Evolutionary conservation across 2,113 vertebrate species (phyloP), one percentile per base, ranked within the genome.

Genomic region (Ailuropoda melanoleuca): DNA sequence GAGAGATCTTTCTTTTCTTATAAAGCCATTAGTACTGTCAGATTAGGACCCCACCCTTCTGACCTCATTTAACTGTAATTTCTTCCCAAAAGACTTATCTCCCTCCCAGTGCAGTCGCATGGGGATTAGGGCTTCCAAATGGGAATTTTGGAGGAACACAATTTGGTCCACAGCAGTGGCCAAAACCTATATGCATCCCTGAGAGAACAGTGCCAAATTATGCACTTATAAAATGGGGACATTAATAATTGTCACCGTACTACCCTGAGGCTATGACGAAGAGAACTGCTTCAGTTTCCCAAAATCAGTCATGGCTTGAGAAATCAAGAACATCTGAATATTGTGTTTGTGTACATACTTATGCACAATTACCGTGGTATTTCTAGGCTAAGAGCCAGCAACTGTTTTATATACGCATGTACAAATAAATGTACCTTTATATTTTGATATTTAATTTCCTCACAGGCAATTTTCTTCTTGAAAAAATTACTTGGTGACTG

Each of bases 391-490:
- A 75, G 50, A 53, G 43, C 96, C 70, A 90, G 83, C 86, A 95
- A 86, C 12, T 19, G 43, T 89, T 97, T 94, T 92, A 90, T 53
- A 43, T 74, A 64, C 53, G 50, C 64, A 83, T 34, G 17, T 4
- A 95, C 48, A 94, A 75, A 96, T 60, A 96, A 82, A 86, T 50
- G 6, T 43, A 58, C 48, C 64, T 95, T 96, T 68, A 91, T 81
- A 77, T 91, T 85, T 81, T 93, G 43, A 37, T 56, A 93, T 86
- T 95, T 95, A 46, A 95, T 81, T 95, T 95, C 58, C 19, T 93
- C 91, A 23, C 85, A 93, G 48, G 29, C n/a, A 95, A 21, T 68
- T 90, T 87, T 84, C 58, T 92, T 95, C 58, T 68, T 55, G 31
- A 93, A 87, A 39, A 85, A 66, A 88, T 91, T 91, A 24, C 24